Evolutionary conservation across 1,140 invertebrate genomes (phyloP).

Genomic region (Ectropis grisescens): DNA sequence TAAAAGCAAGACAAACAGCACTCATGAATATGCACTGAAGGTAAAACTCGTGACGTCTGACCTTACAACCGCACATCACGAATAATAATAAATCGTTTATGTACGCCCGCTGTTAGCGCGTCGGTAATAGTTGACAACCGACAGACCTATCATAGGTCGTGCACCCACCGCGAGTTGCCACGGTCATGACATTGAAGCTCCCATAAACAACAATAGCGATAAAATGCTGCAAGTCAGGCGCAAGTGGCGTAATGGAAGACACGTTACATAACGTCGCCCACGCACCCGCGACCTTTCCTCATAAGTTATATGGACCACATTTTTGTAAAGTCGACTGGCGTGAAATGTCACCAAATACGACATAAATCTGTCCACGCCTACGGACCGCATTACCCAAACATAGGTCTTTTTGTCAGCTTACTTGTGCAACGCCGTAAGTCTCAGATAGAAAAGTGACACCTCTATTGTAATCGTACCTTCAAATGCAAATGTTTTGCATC

Average conservation of each 20-base stretch:
- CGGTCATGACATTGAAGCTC: conserved; percentile 47
- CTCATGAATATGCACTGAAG: conserved; percentile 1
- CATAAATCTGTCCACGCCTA: no score
- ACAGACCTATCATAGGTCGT: conserved; percentile 17
- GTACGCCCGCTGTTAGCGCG: conserved; percentile 4
- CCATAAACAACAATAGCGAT: conserved; percentile 24
- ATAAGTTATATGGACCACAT: conserved; percentile 5
- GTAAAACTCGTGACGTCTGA: no score
- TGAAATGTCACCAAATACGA: conserved; percentile 6
- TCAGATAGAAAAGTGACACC: no score
- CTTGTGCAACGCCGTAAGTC: no score
- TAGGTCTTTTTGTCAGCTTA: no score
- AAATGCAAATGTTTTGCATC: no score
- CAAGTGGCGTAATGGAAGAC: conserved; percentile 13
- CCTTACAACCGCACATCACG: no score
- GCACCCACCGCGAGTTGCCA: conserved; percentile 29
- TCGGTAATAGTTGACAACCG: conserved; percentile 9
- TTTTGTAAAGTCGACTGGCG: conserved; percentile 3
- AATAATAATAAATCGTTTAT: conserved; percentile 6
- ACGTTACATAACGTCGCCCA: conserved; percentile 1
- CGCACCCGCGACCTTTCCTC: conserved; percentile 30
- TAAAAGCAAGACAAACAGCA: conserved; percentile 43
- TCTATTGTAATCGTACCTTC: no score
- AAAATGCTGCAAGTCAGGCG: conserved; percentile 12
- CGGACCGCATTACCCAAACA: no score